Base-by-base conservation (phyloP, 2,888 invertebrate species). In the Calephelis perditalis region DNA sequence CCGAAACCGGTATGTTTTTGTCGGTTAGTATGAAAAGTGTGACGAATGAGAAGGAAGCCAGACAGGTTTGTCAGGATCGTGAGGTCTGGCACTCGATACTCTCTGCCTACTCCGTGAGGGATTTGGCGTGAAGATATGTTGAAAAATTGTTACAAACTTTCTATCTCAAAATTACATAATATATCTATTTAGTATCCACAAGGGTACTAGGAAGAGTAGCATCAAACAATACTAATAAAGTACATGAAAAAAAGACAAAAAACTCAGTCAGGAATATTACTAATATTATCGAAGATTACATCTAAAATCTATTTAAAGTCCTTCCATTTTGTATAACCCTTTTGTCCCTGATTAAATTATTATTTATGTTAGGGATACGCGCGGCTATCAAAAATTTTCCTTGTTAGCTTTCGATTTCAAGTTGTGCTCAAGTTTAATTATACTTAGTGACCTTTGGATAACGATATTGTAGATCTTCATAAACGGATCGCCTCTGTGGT, bases 261-360 rank as follows among this genome's bases (percentile, higher is more conserved):
- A 35, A 52, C 11, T 52, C 6, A 52, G 0, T 35, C 10, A 52
- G 15, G 35, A 52, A 52, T 35, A 35, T 52, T 52, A 49, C 9
- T 26, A 26, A 49, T 49, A 49, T 49, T 47, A 49, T 3, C 52
- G 10, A 52, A 52, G 52, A 52, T 35, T 35, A 52, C 52, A 52
- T 52, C 52, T 52, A 52, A 52, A 52, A 52, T 35, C 26, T 52
- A 52, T 35, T 52, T 52, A 35, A 52, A 52, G 26, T 10, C 52
- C 52, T 35, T 54, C 35, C 52, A 35, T 54, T 54, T 36, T 35
- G 52, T 54, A 35, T 35, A 54, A 54, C 52, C 52, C 52, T 54
- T 54, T 54, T 11, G 52, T 36, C 52, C 36, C 52, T 54, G 52
- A 54, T 54, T 54, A 54, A 54, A 54, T 54, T 54, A n/a, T 54